Evolutionary conservation across 2,797 vertebrate species (phyloP), one percentile per base, ranked within the genome.

Genomic region (Thripadectes ignobilis): DNA sequence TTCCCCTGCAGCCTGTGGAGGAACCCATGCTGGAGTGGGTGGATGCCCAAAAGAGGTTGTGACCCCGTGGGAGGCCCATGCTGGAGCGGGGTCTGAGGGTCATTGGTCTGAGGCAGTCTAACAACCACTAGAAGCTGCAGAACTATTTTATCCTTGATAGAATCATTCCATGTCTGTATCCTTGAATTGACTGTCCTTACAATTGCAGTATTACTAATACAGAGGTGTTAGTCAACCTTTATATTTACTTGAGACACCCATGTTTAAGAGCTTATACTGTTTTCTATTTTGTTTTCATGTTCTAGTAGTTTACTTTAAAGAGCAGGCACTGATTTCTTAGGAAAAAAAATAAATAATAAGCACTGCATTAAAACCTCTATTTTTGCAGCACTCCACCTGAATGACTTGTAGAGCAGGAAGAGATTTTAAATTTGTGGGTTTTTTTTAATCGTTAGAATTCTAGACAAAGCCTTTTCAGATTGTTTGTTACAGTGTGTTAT

Each of bases 351-450:
- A 22, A 46, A 48, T 38, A 14, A 34, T 65, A 7, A 12, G 21
- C 7, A 15, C 34, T 55, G 10, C 19, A 75, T 19, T 26, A 34
- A 39, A 30, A 79, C 9, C 8, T 74, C 7, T 46, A 17, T 72
- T 79, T 87, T 61, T 66, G 14, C 18, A 86, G 21, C 5, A 16
- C 27, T 85, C 32, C 9, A 57, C 12, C 54, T 43, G 8, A 93
- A 61, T 0, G 1, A 45, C 22, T 24, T 55, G 10, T 23, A 68
- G 20, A 71, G 22, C 12, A 67, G 21, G 3, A 72, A 10, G 6
- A 36, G 13, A 22, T 75, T 71, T 78, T 45, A 21, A 87, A 59
- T 89, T 66, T 3, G 7, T 9, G 11, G 13, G 2, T 5, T 39
- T 66, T 76, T 83, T 77, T 89, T 46, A 46, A 30, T 68, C 23